Evolutionary conservation across 2,888 invertebrate genomes (phyloP).

Genomic region (Autographa gamma): DNA sequence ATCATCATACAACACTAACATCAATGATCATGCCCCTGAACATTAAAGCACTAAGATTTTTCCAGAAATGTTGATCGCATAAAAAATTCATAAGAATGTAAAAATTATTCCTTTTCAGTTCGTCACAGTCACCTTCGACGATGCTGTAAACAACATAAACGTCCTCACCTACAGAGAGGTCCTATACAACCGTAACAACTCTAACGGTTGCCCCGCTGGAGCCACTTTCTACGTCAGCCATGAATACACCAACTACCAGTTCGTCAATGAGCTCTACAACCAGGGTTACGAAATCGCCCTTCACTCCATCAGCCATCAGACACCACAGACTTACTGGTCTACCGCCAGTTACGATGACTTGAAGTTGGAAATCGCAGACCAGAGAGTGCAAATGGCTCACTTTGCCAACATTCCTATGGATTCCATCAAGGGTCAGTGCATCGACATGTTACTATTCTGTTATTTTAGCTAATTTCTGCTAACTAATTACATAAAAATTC

Average conservation of each 20-base stretch:
- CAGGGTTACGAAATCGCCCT: slow-evolving; percentile 91
- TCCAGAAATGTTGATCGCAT: not conserved
- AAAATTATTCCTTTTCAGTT: slow-evolving; percentile 84
- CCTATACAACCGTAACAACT: slow-evolving; percentile 88
- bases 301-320: slow-evolving; percentile 91
- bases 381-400: slow-evolving; percentile 83
- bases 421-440: slow-evolving; percentile 74
- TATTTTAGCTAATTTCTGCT: not conserved
- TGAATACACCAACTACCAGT: slow-evolving; percentile 91
- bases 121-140: slow-evolving; percentile 91
- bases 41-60: too few relatives aligned
- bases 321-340: slow-evolving; percentile 89
- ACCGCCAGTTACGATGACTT: slow-evolving; percentile 85
- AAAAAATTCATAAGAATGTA: too few relatives aligned
- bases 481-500: too few relatives aligned
- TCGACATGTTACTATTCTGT: not conserved
- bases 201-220: slow-evolving; percentile 90
- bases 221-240: slow-evolving; percentile 93
- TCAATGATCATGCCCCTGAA: too few relatives aligned
- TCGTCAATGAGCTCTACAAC: slow-evolving; percentile 89
- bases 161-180: slow-evolving; percentile 87
- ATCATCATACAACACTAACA: too few relatives aligned
- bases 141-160: slow-evolving; percentile 89
- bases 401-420: slow-evolving; percentile 87
- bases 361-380: slow-evolving; percentile 89